Evolutionary conservation across 2,113 vertebrate genomes (phyloP).

Genomic region (Esox niger): DNA sequence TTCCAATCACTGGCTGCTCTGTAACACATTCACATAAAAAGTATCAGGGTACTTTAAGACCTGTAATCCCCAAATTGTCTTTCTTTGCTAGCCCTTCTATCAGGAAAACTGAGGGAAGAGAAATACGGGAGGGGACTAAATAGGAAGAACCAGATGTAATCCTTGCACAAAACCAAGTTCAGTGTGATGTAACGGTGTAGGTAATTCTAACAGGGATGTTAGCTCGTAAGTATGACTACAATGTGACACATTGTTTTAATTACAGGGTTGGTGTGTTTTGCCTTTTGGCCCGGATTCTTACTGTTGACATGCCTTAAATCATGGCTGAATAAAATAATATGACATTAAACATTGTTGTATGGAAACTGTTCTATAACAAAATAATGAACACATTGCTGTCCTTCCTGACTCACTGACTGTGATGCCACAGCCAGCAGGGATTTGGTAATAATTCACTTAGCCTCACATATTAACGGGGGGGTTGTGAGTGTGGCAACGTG

Average conservation of each 20-base stretch:
- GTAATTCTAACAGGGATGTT: no score
- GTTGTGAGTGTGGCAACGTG: conserved; percentile 27
- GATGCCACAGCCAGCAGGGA: neutral
- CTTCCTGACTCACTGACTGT: neutral
- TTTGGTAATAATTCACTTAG: neutral
- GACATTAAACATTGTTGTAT: no score
- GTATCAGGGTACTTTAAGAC: conserved; percentile 42
- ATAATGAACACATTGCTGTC: neutral
- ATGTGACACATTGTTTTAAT: no score
- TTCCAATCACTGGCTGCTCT: conserved; percentile 41
- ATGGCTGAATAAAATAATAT: neutral
- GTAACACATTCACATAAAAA: conserved; percentile 42
- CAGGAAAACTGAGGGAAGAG: conserved; percentile 9
- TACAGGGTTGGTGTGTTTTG: no score
- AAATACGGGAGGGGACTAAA: neutral
- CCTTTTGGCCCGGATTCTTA: neutral
- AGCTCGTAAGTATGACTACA: no score
- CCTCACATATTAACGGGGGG: neutral
- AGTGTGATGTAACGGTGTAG: no score
- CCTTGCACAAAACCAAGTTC: no score
- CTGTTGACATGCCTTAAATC: neutral
- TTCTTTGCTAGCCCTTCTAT: conserved; percentile 1
- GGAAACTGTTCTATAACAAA: neutral
- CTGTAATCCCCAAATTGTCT: conserved; percentile 47
- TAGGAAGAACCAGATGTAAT: neutral